Conservation (phyloP, 1,140 invertebrate species). For the Nebria ingens region DNA sequence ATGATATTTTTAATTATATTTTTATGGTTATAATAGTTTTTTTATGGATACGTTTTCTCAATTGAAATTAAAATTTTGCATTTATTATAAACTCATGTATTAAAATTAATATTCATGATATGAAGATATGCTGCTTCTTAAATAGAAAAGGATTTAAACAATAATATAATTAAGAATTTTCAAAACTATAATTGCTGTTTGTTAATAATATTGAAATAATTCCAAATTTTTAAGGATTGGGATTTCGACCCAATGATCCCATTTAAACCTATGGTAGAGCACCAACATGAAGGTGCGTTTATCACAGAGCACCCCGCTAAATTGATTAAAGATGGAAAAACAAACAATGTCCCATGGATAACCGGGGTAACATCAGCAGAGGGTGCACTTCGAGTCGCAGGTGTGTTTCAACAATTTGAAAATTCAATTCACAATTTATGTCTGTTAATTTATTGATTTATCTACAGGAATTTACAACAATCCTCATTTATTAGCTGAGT, state of each 20-base stretch:
- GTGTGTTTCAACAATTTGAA: conserved; percentile 31
- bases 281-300: conserved; percentile 52
- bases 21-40: no score
- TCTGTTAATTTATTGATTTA: conserved; percentile 1
- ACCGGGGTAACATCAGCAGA: conserved; percentile 55
- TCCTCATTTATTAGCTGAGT: conserved; percentile 36
- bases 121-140: no score
- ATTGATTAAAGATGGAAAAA: conserved; percentile 35
- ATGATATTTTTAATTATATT: no score
- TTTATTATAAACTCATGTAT: no score
- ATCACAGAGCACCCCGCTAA: conserved; percentile 45
- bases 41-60: no score
- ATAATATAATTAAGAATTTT: no score
- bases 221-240: no score
- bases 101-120: no score
- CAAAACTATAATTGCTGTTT: no score
- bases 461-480: conserved; percentile 28
- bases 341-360: conserved; percentile 51
- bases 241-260: conserved; percentile 62
- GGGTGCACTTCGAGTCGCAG: conserved; percentile 51
- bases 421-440: background rate
- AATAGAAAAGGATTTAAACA: no score
- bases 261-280: conserved; percentile 60
- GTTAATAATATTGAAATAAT: no score
- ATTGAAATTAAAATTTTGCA: no score